Evolutionary conservation across 2,113 vertebrate species (phyloP), one percentile per base, ranked within the genome.

Genomic region (Mionectes macconnelli): DNA sequence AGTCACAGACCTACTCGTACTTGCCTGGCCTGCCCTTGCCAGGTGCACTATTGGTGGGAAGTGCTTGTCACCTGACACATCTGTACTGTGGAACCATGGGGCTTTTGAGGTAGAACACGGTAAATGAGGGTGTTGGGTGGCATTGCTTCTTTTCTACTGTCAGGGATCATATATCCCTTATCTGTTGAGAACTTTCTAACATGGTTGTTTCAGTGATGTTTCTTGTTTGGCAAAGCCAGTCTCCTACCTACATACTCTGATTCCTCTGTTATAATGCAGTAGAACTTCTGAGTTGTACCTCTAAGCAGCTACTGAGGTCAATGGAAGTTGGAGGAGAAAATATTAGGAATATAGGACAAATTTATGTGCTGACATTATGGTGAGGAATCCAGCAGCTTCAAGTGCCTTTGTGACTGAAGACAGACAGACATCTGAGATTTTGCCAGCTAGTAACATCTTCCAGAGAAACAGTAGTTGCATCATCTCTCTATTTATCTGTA

Each of bases 161-260:
- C 63, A 94, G 82, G 87, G 44, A 81, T 91, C 82, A 52, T 81
- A 42, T 42, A 78, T 17, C 39, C 23, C 5, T 47, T 59, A 50
- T 40, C 63, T 92, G 63, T 64, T 91, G 88, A 96, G 67, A 87
- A 82, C 53, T 89, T 95, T 89, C 69, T 79, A 90, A 60, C 25
- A 66, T 90, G 75, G 82, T 95, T 64, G 33, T 84, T 97, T 83
- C 84, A 72, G 47, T 89, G 73, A 84, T 79, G 53, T 57, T 94
- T n/a, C 57, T 95, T 89, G 87, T 37, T 79, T 56, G 69, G 68
- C 44, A 83, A 72, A 86, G 39, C 53, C 9, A 2, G 15, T n/a
- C 37, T 57, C 68, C 28, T 35, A 21, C 40, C n/a, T 31, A 27
- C 7, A 8, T 37, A 20, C 20, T 80, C 11, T n/a, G 45, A 57